These are phyloP conservation scores for Pseudoips prasinana DNA, from an alignment of 2,888 invertebrate genomes.

Conservation along the genomic window DNA sequence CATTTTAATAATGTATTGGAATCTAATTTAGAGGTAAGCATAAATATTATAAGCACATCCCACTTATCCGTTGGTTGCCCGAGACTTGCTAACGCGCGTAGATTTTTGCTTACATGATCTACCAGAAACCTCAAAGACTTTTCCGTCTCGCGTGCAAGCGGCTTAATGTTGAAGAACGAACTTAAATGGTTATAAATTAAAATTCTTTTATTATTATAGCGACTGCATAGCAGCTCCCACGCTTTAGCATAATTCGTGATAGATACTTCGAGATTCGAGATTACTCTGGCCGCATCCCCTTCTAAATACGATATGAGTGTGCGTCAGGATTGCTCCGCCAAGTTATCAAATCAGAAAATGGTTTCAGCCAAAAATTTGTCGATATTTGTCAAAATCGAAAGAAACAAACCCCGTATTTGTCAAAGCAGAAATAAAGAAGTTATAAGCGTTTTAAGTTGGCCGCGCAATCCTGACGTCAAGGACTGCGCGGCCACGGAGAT, in stretches of 20 bases:
- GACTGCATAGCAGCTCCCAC: constrained; percentile 4
- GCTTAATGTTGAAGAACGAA: constrained; percentile 17
- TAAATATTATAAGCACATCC: constrained; percentile 21
- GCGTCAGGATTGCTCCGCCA: no score
- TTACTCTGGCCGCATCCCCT: constrained; percentile 23
- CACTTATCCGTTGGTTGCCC: constrained; percentile 21
- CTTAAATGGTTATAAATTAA: constrained; percentile 19
- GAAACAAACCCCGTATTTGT: no score
- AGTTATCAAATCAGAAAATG: no score
- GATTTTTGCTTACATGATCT: constrained; percentile 25
- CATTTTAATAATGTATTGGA: constrained; percentile 18
- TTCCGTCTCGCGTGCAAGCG: constrained; percentile 16
- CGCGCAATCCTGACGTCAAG: no score
- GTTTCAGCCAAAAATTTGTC: no score
- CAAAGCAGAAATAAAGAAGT: no score
- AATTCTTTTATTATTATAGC: constrained; percentile 8
- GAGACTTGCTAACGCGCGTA: constrained; percentile 21
- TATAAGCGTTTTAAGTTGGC: no score
- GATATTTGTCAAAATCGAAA: no score
- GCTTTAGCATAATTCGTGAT: constrained; percentile 1
- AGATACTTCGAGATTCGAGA: constrained; percentile 24
- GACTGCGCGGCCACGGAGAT: no score
- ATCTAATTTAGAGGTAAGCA: constrained; percentile 21
- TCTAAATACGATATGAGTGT: constrained; percentile 19
- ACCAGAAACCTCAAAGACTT: constrained; percentile 17